These are phyloP conservation scores for Biston betularia DNA, from an alignment of 2,888 invertebrate genomes.

Conservation along the genomic window DNA sequence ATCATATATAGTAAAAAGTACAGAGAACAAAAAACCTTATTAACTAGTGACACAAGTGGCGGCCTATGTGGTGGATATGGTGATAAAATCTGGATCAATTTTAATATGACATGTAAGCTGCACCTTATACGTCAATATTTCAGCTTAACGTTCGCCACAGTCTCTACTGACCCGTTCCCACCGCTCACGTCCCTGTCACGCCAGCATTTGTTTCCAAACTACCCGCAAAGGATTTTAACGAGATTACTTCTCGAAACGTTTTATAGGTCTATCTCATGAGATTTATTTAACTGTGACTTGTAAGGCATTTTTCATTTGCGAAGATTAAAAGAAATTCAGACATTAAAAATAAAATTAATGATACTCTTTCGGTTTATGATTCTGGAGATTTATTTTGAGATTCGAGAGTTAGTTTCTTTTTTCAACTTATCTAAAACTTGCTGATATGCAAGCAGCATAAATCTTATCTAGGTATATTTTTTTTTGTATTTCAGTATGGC, in stretches of 20 bases:
- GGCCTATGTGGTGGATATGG: too few relatives aligned
- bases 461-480: too few relatives aligned
- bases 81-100: background rate
- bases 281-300: slow-evolving; percentile 78
- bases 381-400: slow-evolving; percentile 64
- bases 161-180: slow-evolving; percentile 28
- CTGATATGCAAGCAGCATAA: too few relatives aligned
- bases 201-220: slow-evolving; percentile 52
- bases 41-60: too few relatives aligned
- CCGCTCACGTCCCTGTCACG: slow-evolving; percentile 23
- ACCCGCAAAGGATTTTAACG: slow-evolving; percentile 80
- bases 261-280: slow-evolving; percentile 80
- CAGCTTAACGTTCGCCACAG: slow-evolving; percentile 40
- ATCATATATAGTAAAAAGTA: too few relatives aligned
- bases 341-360: slow-evolving; percentile 71
- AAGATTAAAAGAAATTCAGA: slow-evolving; percentile 74
- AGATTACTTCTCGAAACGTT: slow-evolving; percentile 72
- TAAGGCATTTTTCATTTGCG: slow-evolving; percentile 71
- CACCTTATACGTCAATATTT: slow-evolving; percentile 46
- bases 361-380: slow-evolving; percentile 61
- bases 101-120: background rate
- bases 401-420: slow-evolving; percentile 46
- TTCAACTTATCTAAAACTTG: too few relatives aligned
- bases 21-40: too few relatives aligned
- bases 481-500: background rate